phyloP scores from a whole-genome alignment of 2,888 invertebrate species.

The Cylindroiulus punctatus region DNA sequence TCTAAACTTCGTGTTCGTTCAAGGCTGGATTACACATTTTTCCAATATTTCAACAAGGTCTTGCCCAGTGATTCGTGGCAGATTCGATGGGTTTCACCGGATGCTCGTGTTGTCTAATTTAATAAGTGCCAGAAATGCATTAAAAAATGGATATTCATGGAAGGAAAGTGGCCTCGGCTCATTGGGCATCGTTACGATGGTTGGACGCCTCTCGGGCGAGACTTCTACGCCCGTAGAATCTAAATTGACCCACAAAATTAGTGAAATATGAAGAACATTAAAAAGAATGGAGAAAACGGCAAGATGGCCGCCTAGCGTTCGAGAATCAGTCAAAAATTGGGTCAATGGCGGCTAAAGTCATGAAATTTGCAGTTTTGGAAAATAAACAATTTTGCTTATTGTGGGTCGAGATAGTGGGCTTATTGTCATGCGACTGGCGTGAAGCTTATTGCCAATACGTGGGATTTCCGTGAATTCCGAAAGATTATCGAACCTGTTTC shows the following conservation, averaged over 20 bases:
- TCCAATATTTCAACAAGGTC: no score
- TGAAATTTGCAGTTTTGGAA: not conserved
- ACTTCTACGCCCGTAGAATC: conserved; percentile 5
- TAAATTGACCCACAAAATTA: not conserved
- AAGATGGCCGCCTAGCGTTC: not conserved
- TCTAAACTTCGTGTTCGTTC: no score
- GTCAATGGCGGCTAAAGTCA: conserved; percentile 38
- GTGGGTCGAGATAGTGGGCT: conserved; percentile 29
- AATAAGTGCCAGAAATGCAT: not conserved
- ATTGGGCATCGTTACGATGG: not conserved
- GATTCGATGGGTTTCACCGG: not conserved
- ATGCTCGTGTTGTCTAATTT: not conserved
- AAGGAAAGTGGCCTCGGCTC: not conserved
- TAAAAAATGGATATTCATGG: not conserved
- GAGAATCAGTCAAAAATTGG: not conserved
- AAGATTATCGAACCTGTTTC: conserved; percentile 26
- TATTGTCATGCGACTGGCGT: conserved; percentile 2
- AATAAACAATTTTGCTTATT: not conserved
- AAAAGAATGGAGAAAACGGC: not conserved
- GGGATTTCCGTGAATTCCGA: not conserved
- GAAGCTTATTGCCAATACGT: not conserved
- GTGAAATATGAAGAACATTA: conserved; percentile 8
- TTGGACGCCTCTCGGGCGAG: conserved; percentile 6
- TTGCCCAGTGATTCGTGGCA: no score
- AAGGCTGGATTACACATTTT: no score